These are phyloP conservation scores for Pomatostomus ruficeps DNA, from an alignment of 2,113 vertebrate genomes.

Conservation along the genomic window DNA sequence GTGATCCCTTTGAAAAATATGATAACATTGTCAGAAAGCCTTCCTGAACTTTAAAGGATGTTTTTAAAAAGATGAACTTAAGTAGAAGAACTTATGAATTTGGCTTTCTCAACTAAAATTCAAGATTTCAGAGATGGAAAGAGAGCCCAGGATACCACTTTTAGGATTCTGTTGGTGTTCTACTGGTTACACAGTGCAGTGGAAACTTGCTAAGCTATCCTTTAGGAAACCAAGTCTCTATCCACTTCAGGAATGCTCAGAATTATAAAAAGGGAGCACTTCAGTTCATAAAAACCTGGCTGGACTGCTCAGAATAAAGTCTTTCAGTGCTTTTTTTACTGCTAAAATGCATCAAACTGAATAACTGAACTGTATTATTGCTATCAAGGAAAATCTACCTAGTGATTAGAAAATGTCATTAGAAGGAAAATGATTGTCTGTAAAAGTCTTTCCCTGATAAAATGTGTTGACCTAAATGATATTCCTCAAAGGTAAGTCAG, in stretches of 20 bases:
- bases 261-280: background rate
- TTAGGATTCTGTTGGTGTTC: background rate
- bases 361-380: slow-evolving; percentile 11
- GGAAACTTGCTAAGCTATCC: background rate
- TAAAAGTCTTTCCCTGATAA: slow-evolving; percentile 47
- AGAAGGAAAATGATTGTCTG: slow-evolving; percentile 58
- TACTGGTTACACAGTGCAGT: background rate
- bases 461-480: slow-evolving; percentile 63
- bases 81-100: background rate
- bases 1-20: background rate
- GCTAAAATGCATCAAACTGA: slow-evolving; percentile 28
- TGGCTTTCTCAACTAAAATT: background rate
- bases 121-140: background rate
- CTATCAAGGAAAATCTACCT: slow-evolving; percentile 37
- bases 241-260: background rate
- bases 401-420: slow-evolving; percentile 63
- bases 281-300: slow-evolving; percentile 6
- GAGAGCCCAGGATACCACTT: background rate
- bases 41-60: background rate
- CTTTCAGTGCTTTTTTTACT: background rate
- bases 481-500: slow-evolving; percentile 67
- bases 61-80: background rate
- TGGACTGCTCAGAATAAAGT: slow-evolving; percentile 12
- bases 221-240: background rate
- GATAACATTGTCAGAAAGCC: background rate